Evolutionary conservation across 2,113 vertebrate species (phyloP), one percentile per base, ranked within the genome.

Genomic region (Neogale vison): DNA sequence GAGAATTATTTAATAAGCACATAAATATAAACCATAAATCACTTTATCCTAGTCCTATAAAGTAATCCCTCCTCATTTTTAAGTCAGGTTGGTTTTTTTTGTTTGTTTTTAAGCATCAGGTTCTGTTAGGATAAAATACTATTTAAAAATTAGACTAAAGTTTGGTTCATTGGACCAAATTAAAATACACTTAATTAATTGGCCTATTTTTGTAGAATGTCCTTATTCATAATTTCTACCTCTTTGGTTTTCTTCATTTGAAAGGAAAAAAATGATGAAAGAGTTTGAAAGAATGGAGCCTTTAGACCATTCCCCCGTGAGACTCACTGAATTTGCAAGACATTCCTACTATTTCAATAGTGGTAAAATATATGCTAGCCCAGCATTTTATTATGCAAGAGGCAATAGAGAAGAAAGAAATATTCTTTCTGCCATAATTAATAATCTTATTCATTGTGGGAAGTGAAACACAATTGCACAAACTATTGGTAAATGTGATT

Each of bases 401-500:
- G 1, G 18, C 90, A 97, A 29, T 63, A 79, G 63, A 93, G 87
- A 96, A 90, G 97, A 93, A 96, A 77, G 94, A 98, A 98, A 95
- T 92, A 93, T 79, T 96, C n/a, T n/a, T n/a, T n/a, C n/a, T n/a
- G 95, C 88, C 93, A 82, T 97, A 98, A 97, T 97, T 97, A 98
- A 97, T 97, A 93, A 95, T 81, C 86, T 98, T 88, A 59, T 90
- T 98, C 87, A 96, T 36, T 88, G 93, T 95, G 91, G 90, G 83
- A 76, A 98, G 92, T 95, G 72, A 98, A 98, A 96, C 55, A 98
- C 63, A 96, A 95, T 96, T 98, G 93, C 95, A 76, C 93, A 96
- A 90, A 96, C 26, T 69, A 72, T 96, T 94, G 59, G 96, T 96
- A 97, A 98, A 59, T 98, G 96, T 98, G 97, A 98, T 98, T 98